Conservation (phyloP, 2,888 invertebrate genomes). For the Callinectes sapidus region DNA sequence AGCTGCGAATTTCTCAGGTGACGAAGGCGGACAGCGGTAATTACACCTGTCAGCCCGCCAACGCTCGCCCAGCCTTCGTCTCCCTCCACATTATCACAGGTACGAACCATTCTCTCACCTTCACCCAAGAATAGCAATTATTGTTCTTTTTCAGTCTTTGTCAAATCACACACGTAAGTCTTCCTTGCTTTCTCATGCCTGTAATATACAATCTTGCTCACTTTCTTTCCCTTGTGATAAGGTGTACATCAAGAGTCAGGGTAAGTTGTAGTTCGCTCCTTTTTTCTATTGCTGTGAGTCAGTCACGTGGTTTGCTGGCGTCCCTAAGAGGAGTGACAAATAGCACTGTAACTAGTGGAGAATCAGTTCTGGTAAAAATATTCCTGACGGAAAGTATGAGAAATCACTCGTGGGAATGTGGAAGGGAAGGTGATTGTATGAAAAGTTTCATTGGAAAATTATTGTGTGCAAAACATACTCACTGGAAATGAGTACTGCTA, state of each 20-base stretch:
- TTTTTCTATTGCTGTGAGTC: not conserved
- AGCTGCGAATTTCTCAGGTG: conserved; percentile 62
- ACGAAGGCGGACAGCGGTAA: conserved; percentile 68
- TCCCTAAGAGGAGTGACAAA: not conserved
- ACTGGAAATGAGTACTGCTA: not conserved
- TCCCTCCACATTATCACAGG: conserved; percentile 71
- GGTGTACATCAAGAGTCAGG: not conserved
- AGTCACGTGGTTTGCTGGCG: not conserved
- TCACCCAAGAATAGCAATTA: not conserved
- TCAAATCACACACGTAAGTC: not conserved
- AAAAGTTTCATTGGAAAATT: not conserved
- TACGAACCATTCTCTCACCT: conserved; percentile 33
- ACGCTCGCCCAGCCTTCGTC: conserved; percentile 66
- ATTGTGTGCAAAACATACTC: not conserved
- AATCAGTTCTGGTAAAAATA: not conserved
- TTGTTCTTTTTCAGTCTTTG: not conserved
- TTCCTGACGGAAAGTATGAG: not conserved
- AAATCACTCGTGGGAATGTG: not conserved
- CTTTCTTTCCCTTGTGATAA: not conserved
- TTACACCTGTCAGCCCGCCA: conserved; percentile 70
- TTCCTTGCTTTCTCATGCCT: not conserved
- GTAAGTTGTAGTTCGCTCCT: not conserved
- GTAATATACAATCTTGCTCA: not conserved
- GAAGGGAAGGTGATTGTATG: not conserved
- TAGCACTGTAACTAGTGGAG: not conserved